Evolutionary conservation across 2,888 invertebrate genomes (phyloP).

Genomic region (Choristoneura rosaceana): DNA sequence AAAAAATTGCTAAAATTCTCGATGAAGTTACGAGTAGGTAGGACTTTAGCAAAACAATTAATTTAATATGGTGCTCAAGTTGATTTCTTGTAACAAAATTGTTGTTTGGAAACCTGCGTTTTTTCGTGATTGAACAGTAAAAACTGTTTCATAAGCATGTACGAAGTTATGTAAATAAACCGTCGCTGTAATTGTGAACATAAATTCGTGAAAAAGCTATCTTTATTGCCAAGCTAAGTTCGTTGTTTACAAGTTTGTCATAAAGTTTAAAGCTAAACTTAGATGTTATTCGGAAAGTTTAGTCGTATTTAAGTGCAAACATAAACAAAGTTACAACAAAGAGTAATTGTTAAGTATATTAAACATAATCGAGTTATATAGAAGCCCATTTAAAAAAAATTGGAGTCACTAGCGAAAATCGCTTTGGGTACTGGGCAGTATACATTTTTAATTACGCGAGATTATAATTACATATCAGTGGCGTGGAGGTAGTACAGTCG

Average conservation of each 20-base stretch:
- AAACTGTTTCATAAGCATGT: not conserved
- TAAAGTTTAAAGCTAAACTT: slow-evolving; percentile 27
- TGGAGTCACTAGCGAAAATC: slow-evolving; percentile 15
- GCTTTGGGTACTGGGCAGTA: no score
- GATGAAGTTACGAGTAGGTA: no score
- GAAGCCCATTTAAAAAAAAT: slow-evolving; percentile 11
- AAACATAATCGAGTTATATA: slow-evolving; percentile 14
- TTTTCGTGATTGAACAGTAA: not conserved
- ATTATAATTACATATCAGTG: no score
- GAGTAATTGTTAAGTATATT: slow-evolving; percentile 3
- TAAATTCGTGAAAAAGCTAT: slow-evolving; percentile 4
- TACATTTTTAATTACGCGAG: no score
- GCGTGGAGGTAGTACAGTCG: no score
- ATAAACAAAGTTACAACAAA: slow-evolving; percentile 2
- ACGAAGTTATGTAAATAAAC: slow-evolving; percentile 13
- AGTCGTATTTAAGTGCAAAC: not conserved
- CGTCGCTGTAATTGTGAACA: not conserved
- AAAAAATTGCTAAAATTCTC: no score
- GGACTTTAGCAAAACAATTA: no score
- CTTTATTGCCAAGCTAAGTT: slow-evolving; percentile 8
- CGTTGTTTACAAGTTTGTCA: slow-evolving; percentile 5
- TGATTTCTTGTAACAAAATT: no score
- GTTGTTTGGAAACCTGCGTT: not conserved
- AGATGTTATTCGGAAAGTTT: slow-evolving; percentile 13
- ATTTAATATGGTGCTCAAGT: no score